Base-by-base conservation (phyloP, 2,797 vertebrate genomes). In the Dipus sagitta region DNA sequence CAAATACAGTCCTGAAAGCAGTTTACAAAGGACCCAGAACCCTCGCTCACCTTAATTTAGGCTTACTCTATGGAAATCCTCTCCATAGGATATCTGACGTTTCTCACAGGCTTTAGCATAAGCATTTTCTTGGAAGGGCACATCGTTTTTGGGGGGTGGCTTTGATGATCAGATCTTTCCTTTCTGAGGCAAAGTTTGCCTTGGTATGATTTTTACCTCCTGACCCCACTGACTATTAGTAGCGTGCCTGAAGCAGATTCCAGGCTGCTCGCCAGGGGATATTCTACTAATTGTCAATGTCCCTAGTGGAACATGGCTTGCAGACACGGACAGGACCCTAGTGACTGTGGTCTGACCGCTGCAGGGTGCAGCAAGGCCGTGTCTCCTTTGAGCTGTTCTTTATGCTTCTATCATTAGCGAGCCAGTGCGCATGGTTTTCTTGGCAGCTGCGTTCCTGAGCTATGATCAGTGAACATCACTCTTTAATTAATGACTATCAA, bases 371-470 rank as follows among this genome's bases (percentile, higher is more conserved):
- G 6, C 0, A 21, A 42, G 34, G 71, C 74, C 88, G 54, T 67
- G 14, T n/a, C 47, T 58, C 38, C 80, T 96, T 96, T 94, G 87
- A 96, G 94, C 94, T 91, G 62, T 21, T 75, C 32, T 81, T 81
- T 88, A 7, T 32, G 34, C 30, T 90, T 91, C 81, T 92, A 93
- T 96, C 85, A 95, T 94, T 92, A 95, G 85, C 79, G 23, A 17
- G 60, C 62, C 76, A 82, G 65, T 0, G 10, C 77, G 85, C 79
- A 89, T 68, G 65, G 26, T 72, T 96, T 94, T 94, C 75, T 92
- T 74, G 78, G 88, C 85, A 96, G 81, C 71, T 96, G 91, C 71
- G 83, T 92, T 94, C 67, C 82, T 77, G 82, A 79, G 47, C 78
- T 58, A 86, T 67, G 87, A 62, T 92, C 67, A 77, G 78, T 70